These are phyloP conservation scores for Drosophila algonquin DNA, from an alignment of 2,888 invertebrate species.

Conservation along the genomic window DNA sequence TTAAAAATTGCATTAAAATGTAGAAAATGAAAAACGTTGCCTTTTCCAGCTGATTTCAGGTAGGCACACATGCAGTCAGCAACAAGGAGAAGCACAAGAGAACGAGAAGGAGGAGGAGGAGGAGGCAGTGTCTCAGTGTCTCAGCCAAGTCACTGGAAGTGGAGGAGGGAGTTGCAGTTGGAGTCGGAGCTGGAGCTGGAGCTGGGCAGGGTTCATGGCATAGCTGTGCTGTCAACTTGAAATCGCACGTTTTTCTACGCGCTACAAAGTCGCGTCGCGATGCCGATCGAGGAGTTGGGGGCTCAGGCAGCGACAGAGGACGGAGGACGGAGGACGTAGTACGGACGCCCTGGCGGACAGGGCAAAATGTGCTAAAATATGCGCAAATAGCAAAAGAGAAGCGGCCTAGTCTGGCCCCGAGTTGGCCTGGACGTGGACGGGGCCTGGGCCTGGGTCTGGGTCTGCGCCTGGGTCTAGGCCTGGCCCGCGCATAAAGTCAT, in stretches of 20 bases:
- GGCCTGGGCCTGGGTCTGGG: constrained; percentile 1
- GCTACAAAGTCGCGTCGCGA: constrained; percentile 67
- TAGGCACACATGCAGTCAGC: constrained; percentile 22
- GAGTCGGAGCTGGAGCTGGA: constrained; percentile 12
- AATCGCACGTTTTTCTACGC: constrained; percentile 79
- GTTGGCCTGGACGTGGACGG: constrained; percentile 26
- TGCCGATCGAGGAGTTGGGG: constrained; percentile 42
- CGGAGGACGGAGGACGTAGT: background rate
- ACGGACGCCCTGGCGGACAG: constrained; percentile 32
- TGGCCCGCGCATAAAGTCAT: constrained; percentile 50
- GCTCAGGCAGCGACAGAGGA: constrained; percentile 6
- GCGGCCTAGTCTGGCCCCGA: constrained; percentile 15
- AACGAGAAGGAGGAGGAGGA: background rate
- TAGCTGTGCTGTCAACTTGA: constrained; percentile 77
- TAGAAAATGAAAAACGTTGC: constrained; percentile 78
- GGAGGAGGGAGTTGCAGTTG: background rate
- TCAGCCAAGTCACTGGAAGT: constrained; percentile 1
- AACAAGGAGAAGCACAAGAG: background rate
- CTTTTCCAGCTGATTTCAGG: constrained; percentile 70
- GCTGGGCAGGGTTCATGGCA: constrained; percentile 63
- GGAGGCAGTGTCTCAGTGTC: constrained; percentile 15
- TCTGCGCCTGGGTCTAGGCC: constrained; percentile 9
- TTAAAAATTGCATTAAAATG: constrained; percentile 80
- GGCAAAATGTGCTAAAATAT: constrained; percentile 82
- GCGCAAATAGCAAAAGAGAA: constrained; percentile 72